These are phyloP conservation scores for Piprites chloris DNA, from an alignment of 2,113 vertebrate genomes.

Conservation along the genomic window DNA sequence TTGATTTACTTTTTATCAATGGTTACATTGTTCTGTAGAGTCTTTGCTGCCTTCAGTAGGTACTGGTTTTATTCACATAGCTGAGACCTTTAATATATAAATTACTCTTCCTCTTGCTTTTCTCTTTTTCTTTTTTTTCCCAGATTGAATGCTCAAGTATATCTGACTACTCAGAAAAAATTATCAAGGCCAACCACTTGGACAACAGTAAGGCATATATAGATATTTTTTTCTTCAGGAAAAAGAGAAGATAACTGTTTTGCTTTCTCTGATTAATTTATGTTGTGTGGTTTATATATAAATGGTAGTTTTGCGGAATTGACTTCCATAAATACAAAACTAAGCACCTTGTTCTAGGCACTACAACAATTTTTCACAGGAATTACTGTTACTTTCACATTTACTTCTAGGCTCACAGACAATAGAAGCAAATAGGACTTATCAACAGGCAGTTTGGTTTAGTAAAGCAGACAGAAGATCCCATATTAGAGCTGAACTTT, in stretches of 20 bases:
- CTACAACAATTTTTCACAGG: neutral
- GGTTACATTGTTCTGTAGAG: neutral
- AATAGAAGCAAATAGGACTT: neutral
- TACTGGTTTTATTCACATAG: neutral
- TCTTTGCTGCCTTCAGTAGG: neutral
- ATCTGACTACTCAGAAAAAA: constrained; percentile 97
- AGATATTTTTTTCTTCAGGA: neutral
- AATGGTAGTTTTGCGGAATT: neutral
- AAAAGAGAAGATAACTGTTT: neutral
- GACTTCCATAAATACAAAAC: neutral
- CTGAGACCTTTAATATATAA: neutral
- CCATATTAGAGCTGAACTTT: neutral
- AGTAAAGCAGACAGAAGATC: neutral
- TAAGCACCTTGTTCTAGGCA: neutral
- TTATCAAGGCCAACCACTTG: constrained; percentile 97
- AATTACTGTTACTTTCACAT: neutral
- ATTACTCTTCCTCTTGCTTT: constrained; percentile 2
- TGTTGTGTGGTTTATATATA: neutral
- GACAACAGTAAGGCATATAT: constrained; percentile 86
- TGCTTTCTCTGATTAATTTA: neutral
- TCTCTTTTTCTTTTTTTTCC: neutral
- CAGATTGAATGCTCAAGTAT: constrained; percentile 99
- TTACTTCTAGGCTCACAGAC: neutral
- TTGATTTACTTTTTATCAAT: neutral
- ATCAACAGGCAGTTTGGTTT: neutral